phyloP scores from a whole-genome alignment of 2,113 vertebrate genomes.

The Apus apus region DNA sequence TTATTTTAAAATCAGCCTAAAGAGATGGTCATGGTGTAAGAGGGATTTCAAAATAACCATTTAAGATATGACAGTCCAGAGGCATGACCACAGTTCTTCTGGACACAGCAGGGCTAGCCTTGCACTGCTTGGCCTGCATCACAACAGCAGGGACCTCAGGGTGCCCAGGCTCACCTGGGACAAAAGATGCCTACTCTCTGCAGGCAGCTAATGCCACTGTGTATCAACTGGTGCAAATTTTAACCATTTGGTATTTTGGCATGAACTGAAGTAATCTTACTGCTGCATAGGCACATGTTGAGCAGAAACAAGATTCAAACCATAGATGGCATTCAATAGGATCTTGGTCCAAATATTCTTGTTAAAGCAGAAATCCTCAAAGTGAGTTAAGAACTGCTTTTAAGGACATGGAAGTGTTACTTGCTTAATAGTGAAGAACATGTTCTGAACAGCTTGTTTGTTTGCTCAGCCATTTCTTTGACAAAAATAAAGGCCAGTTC shows the following conservation, averaged over 20 bases:
- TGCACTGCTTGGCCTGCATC: neutral
- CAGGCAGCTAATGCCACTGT: neutral
- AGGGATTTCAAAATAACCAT: neutral
- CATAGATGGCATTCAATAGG: neutral
- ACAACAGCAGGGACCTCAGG: neutral
- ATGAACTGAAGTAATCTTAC: neutral
- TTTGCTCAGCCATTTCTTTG: conserved; percentile 28
- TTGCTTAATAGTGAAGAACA: neutral
- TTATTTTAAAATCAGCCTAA: neutral
- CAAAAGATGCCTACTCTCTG: neutral
- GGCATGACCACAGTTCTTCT: neutral
- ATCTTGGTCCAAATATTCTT: neutral
- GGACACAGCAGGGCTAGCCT: neutral
- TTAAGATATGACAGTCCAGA: neutral
- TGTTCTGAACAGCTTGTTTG: neutral
- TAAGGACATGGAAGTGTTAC: neutral
- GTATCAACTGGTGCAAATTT: neutral
- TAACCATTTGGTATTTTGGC: neutral
- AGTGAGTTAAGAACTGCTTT: neutral
- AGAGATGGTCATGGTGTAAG: neutral
- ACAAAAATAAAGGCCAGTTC: neutral
- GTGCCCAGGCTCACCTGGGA: neutral
- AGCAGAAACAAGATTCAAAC: neutral
- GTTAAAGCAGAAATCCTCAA: neutral
- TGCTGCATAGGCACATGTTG: neutral